Base-by-base conservation (phyloP, 2,113 vertebrate species). In the Podocnemis expansa region DNA sequence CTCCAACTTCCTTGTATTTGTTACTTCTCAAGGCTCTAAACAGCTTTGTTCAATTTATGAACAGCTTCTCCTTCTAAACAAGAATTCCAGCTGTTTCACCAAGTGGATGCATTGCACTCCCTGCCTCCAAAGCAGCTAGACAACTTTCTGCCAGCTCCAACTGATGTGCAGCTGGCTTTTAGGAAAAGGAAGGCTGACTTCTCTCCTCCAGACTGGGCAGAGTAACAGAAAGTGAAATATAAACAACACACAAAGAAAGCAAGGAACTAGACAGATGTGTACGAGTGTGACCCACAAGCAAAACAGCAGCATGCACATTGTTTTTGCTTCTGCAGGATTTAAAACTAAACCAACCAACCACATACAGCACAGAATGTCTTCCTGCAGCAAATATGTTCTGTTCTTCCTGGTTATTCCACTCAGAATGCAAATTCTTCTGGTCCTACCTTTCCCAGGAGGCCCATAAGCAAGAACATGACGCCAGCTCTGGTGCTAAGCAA, bases 1-100 rank as follows among this genome's bases (percentile, higher is more conserved):
- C 84, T 21, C 10, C 1, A 1, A 14, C 43, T 2, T 16, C 63
- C 1, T 0, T 1, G 27, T 14, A 3, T 56, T 25, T 1, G 60
- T 54, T 11, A 7, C 12, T 25, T 24, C 19, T 41, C 17, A 0
- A 3, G 60, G 10, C 45, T 55, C 56, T 55, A 81, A 79, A 29
- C 19, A 7, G 10, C 43, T 80, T 45, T 17, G 12, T 43, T 24
- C 76, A 54, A 3, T 13, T 41, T 14, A 22, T 12, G 4, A 93
- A 51, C n/a, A 2, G 67, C 63, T 27, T 58, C 22, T 52, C 3
- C 58, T 24, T 8, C 0, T 0, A 7, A 31, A 91, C 78, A 60
- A 87, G 70, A 43, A 67, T 8, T 4, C 27, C 17, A 52, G 21
- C 14, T 58, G 21, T 27, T 17, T 14, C 54, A 63, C 70, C 51